Evolutionary conservation across 2,888 invertebrate genomes (phyloP).

Genomic region (Coelogynopora nodosa): DNA sequence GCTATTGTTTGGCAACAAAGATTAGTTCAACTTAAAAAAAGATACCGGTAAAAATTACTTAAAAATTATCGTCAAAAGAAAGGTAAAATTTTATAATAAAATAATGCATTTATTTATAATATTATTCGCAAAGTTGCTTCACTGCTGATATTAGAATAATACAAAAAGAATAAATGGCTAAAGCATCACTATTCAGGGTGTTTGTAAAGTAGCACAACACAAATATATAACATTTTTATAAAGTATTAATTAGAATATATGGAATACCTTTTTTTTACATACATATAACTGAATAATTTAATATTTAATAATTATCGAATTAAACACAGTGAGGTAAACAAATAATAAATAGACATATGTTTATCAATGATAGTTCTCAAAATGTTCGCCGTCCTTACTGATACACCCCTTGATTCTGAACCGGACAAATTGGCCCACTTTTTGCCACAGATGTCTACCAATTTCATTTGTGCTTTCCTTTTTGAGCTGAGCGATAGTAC

Average conservation of each 20-base stretch:
- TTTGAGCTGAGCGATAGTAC: slow-evolving; percentile 27
- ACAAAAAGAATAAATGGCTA: too few relatives aligned
- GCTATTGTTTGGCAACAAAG: too few relatives aligned
- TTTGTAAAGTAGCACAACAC: not conserved
- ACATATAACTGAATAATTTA: slow-evolving; percentile 8
- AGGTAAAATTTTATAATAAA: too few relatives aligned
- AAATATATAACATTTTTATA: slow-evolving; percentile 21
- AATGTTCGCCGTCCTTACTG: not conserved
- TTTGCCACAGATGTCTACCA: not conserved
- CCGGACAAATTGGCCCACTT: not conserved
- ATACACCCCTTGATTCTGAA: not conserved
- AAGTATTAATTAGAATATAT: slow-evolving; percentile 17
- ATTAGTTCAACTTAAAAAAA: too few relatives aligned
- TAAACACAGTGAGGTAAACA: slow-evolving; percentile 25
- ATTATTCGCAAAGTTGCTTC: too few relatives aligned
- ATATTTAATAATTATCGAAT: slow-evolving; percentile 53
- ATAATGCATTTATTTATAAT: too few relatives aligned
- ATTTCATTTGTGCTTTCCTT: slow-evolving; percentile 16
- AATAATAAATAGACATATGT: not conserved
- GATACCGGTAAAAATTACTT: too few relatives aligned
- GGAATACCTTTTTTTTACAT: slow-evolving; percentile 20
- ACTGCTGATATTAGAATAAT: too few relatives aligned
- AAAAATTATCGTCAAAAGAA: too few relatives aligned
- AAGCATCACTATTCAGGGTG: not conserved
- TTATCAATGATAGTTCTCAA: slow-evolving; percentile 27